Conservation (phyloP, 2,888 invertebrate species). For the Volucella bombylans region DNA sequence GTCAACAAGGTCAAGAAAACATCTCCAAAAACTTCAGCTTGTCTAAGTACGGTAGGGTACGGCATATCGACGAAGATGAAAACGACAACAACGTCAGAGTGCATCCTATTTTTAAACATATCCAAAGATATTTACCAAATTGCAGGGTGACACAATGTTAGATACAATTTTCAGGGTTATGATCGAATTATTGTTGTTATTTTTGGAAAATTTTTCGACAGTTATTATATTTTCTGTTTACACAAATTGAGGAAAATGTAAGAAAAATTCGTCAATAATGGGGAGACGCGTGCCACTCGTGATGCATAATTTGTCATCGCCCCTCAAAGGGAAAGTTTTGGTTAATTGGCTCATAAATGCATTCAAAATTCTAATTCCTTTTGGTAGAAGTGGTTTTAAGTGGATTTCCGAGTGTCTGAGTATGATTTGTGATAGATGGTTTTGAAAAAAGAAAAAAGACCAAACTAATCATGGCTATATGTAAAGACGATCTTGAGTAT, state of each 20-base stretch:
- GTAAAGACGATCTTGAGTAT: no score
- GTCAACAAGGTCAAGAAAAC: conserved; percentile 73
- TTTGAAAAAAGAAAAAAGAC: background rate
- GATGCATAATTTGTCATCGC: conserved; percentile 59
- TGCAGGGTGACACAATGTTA: conserved; percentile 32
- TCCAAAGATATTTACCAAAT: conserved; percentile 15
- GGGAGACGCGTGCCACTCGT: conserved; percentile 43
- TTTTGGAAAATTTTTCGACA: conserved; percentile 57
- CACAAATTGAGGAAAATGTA: conserved; percentile 26
- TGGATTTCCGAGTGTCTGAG: conserved; percentile 4
- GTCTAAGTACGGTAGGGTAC: background rate
- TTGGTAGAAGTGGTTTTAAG: conserved; percentile 1
- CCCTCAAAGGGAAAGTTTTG: conserved; percentile 4
- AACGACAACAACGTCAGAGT: conserved; percentile 15
- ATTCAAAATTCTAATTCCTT: background rate
- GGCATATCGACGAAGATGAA: no score
- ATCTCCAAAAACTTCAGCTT: conserved; percentile 31
- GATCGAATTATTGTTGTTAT: conserved; percentile 67
- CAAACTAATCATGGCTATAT: no score
- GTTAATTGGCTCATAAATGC: conserved; percentile 55
- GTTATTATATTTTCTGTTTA: conserved; percentile 70
- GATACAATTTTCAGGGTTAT: conserved; percentile 48
- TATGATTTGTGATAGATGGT: conserved; percentile 26
- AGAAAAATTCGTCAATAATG: conserved; percentile 33
- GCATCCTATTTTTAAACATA: conserved; percentile 63